Evolutionary conservation across 2,113 vertebrate genomes (phyloP).

Genomic region (Lagopus muta): DNA sequence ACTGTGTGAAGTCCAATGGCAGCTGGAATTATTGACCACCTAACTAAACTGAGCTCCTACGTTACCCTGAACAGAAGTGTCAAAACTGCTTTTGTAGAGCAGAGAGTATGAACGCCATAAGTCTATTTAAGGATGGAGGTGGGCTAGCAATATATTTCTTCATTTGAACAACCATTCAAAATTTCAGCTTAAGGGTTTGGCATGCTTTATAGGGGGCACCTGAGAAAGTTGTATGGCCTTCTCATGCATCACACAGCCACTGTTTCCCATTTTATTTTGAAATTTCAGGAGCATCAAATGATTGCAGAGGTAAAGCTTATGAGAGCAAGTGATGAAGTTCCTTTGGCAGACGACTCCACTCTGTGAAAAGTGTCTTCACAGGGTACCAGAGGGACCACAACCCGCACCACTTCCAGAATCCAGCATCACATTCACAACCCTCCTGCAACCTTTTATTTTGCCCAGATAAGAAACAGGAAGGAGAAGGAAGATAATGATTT

Average conservation of each 20-base stretch:
- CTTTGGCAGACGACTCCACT: background rate
- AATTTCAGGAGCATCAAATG: background rate
- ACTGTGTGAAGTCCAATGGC: slow-evolving; percentile 31
- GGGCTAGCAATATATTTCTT: background rate
- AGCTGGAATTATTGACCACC: slow-evolving; percentile 68
- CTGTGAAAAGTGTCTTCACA: background rate
- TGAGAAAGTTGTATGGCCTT: rapidly evolving
- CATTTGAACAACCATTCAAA: background rate
- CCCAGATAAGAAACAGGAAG: background rate
- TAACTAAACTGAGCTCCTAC: slow-evolving; percentile 13
- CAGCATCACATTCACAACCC: background rate
- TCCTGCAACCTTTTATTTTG: rapidly evolving
- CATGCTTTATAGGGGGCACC: background rate
- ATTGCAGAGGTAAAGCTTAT: background rate
- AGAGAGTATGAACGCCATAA: background rate
- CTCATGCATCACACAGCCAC: background rate
- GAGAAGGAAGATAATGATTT: background rate
- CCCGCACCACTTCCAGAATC: background rate
- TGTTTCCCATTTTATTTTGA: background rate
- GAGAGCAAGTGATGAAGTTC: background rate
- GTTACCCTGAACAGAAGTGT: background rate
- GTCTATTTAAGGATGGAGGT: background rate
- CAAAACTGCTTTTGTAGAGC: background rate
- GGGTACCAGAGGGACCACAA: background rate
- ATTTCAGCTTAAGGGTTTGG: background rate